Percentiles rank a stretch among this genome's conserved stretches.
Evolutionary conservation across 2,113 vertebrate species (phyloP).

Genomic region (Daboia siamensis): DNA sequence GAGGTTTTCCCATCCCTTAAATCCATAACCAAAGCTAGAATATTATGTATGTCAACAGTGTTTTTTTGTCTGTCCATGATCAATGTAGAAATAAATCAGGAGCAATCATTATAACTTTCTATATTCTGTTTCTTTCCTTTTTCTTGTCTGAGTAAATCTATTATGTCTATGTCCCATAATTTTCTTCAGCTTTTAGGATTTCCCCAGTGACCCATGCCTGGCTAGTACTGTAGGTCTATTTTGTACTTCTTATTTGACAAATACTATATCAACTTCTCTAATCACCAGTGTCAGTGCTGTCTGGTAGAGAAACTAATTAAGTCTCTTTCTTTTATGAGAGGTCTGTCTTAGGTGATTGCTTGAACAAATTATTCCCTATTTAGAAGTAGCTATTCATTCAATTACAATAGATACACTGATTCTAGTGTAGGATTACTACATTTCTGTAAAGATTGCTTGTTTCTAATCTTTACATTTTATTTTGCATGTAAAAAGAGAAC

Average conservation of each 20-base stretch:
- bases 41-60: background rate
- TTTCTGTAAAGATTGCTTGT: background rate
- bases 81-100: background rate
- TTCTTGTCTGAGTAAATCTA: background rate
- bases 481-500: background rate
- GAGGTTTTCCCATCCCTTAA: background rate
- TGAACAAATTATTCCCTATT: background rate
- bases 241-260: background rate
- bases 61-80: background rate
- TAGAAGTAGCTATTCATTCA: background rate
- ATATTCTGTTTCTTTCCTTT: background rate
- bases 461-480: background rate
- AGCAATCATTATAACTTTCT: background rate
- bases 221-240: background rate
- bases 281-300: background rate
- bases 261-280: background rate
- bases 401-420: background rate
- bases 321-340: background rate
- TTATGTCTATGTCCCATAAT: background rate
- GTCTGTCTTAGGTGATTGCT: background rate
- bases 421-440: background rate
- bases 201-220: background rate
- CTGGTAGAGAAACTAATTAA: background rate
- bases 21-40: background rate
- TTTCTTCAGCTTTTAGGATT: background rate